Percentiles rank a stretch among this genome's conserved stretches.
Evolutionary conservation across 2,113 vertebrate genomes (phyloP).

Genomic region (Holacanthus passer): DNA sequence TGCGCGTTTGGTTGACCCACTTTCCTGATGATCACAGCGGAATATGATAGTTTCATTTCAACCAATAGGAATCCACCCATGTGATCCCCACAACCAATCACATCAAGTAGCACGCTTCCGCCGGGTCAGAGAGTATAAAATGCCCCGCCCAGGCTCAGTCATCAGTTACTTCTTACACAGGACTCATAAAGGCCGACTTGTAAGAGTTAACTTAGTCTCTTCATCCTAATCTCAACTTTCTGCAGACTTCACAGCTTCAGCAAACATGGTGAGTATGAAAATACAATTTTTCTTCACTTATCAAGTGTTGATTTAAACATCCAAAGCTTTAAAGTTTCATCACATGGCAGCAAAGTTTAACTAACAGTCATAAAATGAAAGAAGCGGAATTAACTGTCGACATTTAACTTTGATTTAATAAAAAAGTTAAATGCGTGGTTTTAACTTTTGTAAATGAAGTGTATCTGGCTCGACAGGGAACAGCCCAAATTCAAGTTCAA

Average conservation of each 20-base stretch:
- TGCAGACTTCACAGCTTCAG: neutral
- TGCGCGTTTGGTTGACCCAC: neutral
- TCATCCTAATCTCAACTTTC: neutral
- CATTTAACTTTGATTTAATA: neutral
- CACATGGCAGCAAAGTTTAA: neutral
- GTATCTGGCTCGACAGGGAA: neutral
- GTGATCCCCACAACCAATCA: slow-evolving; percentile 2
- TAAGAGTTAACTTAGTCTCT: slow-evolving; percentile 49
- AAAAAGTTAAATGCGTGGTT: neutral
- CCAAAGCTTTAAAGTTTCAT: accelerated
- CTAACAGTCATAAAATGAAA: neutral
- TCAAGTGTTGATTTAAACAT: neutral
- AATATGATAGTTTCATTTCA: neutral
- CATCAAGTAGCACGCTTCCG: neutral
- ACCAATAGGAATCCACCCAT: slow-evolving; percentile 25
- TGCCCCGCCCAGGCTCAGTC: neutral
- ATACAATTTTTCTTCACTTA: accelerated
- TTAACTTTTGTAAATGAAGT: neutral
- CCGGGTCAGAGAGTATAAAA: slow-evolving; percentile 60
- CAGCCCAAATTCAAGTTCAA: neutral
- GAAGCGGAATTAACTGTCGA: neutral
- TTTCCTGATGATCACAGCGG: neutral
- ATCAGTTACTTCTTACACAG: slow-evolving; percentile 67
- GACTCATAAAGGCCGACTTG: slow-evolving; percentile 68
- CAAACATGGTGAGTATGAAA: slow-evolving; percentile 60